Conservation (phyloP, 2,113 vertebrate species). For the Lycaon pictus region DNA sequence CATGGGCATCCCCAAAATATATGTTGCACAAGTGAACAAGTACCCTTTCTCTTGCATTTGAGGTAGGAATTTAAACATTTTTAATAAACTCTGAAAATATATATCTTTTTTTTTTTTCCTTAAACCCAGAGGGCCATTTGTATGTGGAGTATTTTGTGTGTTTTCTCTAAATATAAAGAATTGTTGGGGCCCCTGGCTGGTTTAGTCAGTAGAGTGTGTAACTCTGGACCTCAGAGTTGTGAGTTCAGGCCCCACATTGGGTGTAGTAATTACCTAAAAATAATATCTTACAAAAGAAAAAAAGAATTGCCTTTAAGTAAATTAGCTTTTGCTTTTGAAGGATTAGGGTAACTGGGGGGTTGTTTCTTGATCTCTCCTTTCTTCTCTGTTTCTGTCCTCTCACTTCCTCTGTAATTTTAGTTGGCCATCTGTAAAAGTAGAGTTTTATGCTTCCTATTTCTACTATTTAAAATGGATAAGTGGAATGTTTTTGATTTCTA, state of each 20-base stretch:
- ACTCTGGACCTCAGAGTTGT: background rate
- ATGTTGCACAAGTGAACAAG: background rate
- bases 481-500: slow-evolving; percentile 70
- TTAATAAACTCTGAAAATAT: slow-evolving; percentile 43
- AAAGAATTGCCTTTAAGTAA: background rate
- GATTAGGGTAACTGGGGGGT: background rate
- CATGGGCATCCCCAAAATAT: background rate
- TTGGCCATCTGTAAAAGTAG: slow-evolving; percentile 9
- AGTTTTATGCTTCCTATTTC: slow-evolving; percentile 46
- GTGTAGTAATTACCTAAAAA: background rate
- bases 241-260: background rate
- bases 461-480: slow-evolving; percentile 53
- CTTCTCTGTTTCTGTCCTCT: slow-evolving; percentile 13
- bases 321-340: background rate
- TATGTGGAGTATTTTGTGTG: background rate
- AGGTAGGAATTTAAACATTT: slow-evolving; percentile 33
- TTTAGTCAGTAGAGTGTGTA: background rate
- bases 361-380: background rate
- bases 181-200: background rate
- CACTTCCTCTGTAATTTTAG: slow-evolving; percentile 31
- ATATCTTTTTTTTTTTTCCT: background rate
- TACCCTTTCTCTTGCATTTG: background rate
- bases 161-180: slow-evolving; percentile 59
- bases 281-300: background rate
- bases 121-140: background rate